A percentile compares a stretch with the other conserved stretches of the same genome.
Conservation (phyloP, 2,113 vertebrate species). For the Hydrochoerus hydrochaeris region DNA sequence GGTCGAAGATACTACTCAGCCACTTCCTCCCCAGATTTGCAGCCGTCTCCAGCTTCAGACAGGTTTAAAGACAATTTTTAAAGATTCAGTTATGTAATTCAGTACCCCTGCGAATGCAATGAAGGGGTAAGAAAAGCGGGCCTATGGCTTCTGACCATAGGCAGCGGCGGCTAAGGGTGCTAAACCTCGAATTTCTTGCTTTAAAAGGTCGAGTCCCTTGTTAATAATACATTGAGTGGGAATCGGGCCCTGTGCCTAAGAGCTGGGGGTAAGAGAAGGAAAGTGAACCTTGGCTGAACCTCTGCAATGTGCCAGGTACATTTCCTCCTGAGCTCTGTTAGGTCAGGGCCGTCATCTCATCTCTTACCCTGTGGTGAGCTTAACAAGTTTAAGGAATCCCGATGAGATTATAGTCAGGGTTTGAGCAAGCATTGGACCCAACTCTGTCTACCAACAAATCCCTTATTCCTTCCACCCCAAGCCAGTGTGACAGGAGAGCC, state of each 20-base stretch:
- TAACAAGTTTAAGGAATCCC: not conserved
- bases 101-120: not conserved
- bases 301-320: not conserved
- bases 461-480: not conserved
- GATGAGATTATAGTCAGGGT: not conserved
- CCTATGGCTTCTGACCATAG: not conserved
- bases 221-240: not conserved
- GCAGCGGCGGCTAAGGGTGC: not conserved
- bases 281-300: not conserved
- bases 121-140: not conserved
- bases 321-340: not conserved
- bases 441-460: not conserved
- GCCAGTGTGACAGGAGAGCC: not conserved
- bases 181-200: constrained; percentile 31
- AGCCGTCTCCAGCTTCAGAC: not conserved
- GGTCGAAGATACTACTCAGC: constrained; percentile 48
- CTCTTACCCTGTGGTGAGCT: not conserved
- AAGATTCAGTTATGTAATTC: not conserved
- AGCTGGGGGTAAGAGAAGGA: not conserved
- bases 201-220: constrained; percentile 50
- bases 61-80: not conserved
- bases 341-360: too few species aligned
- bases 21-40: not conserved
- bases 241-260: constrained; percentile 10
- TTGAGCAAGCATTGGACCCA: not conserved